Conservation (phyloP, 2,888 invertebrate species). For the Dolichomitus sp. region DNA sequence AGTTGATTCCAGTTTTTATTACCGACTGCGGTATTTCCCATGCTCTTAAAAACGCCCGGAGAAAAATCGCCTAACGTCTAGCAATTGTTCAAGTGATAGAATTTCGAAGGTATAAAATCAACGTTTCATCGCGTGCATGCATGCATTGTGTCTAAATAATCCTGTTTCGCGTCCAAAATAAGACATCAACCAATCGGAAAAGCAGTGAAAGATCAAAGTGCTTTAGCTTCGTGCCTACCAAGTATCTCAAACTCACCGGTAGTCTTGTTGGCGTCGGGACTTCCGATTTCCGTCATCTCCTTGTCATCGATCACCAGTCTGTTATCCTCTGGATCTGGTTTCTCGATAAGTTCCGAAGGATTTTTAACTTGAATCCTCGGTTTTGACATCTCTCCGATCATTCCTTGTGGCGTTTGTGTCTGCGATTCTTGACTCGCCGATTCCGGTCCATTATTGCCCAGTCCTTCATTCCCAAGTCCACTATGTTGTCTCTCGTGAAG, state of each 20-base stretch:
- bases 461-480: conserved; percentile 78
- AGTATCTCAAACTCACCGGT: conserved; percentile 80
- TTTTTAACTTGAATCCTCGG: conserved; percentile 85
- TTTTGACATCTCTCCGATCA: conserved; percentile 74
- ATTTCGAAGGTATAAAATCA: not conserved
- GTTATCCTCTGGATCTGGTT: conserved; percentile 75
- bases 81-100: not conserved
- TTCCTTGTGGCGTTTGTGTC: conserved; percentile 55
- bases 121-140: conserved; percentile 51
- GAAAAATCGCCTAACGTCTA: not conserved
- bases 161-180: not conserved
- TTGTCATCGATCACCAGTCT: conserved; percentile 80
- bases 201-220: conserved; percentile 60
- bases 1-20: no score
- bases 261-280: conserved; percentile 82
- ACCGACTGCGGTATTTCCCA: no score
- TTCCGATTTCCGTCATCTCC: conserved; percentile 76
- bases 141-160: conserved; percentile 40
- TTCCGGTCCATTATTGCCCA: conserved; percentile 45
- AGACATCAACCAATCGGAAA: conserved; percentile 5
- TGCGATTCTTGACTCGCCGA: conserved; percentile 72
- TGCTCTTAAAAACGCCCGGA: no score
- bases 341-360: conserved; percentile 83
- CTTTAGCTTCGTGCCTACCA: conserved; percentile 70
- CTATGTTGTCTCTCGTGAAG: conserved; percentile 91